Evolutionary conservation across 2,797 vertebrate genomes (phyloP).

Genomic region (Tenualosa ilisha): DNA sequence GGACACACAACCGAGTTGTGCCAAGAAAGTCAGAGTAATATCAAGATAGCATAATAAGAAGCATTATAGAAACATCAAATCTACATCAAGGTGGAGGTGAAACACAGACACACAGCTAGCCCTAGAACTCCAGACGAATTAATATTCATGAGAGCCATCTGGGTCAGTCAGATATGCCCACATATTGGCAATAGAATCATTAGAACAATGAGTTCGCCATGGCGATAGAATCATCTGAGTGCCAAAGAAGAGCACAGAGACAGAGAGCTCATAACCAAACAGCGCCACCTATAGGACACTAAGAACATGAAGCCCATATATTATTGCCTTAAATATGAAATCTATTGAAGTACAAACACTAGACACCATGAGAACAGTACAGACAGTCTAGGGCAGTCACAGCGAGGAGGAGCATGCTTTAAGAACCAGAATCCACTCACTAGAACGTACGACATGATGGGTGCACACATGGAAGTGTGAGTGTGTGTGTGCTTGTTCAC

Average conservation of each 20-base stretch:
- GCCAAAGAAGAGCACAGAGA: constrained; percentile 9
- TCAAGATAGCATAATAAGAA: constrained; percentile 48
- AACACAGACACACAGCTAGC: constrained; percentile 49
- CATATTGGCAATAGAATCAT: not conserved
- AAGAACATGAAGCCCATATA: constrained; percentile 52
- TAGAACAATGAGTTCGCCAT: not conserved
- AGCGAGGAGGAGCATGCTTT: constrained; percentile 50
- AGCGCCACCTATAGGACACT: constrained; percentile 16
- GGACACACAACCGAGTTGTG: constrained; percentile 59
- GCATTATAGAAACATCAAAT: constrained; percentile 53
- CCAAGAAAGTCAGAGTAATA: not conserved
- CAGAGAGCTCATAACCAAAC: constrained; percentile 21
- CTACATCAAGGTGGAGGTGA: constrained; percentile 52
- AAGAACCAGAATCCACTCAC: constrained; percentile 39
- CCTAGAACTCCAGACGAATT: constrained; percentile 56
- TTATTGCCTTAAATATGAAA: constrained; percentile 78
- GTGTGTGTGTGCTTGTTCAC: constrained; percentile 4
- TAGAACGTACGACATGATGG: not conserved
- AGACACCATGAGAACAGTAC: constrained; percentile 51
- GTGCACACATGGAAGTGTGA: not conserved
- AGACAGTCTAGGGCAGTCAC: constrained; percentile 56
- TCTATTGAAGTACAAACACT: constrained; percentile 59
- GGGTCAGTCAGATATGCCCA: not conserved
- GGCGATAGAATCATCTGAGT: constrained; percentile 8
- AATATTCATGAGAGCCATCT: constrained; percentile 8